Evolutionary conservation across 2,113 vertebrate species (phyloP).

Genomic region (Aspiorhynchus laticeps): DNA sequence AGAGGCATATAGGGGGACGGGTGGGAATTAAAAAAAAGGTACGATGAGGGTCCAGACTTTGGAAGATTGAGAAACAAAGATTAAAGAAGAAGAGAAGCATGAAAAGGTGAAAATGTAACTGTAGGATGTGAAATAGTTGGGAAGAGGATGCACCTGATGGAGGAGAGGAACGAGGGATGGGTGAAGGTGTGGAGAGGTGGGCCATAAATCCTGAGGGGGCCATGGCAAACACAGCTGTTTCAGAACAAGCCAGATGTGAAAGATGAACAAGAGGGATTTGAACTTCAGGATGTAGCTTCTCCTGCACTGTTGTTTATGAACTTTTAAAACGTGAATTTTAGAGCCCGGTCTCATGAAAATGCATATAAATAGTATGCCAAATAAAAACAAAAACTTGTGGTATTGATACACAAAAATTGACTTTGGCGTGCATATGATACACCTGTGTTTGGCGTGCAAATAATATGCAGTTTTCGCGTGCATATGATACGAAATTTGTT

Average conservation of each 20-base stretch:
- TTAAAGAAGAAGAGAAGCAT: slow-evolving; percentile 17
- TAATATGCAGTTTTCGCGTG: too few species aligned
- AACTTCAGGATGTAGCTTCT: background rate
- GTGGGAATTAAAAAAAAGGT: background rate
- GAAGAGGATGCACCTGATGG: slow-evolving; percentile 29
- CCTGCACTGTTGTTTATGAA: background rate
- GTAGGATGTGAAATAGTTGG: background rate
- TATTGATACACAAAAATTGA: too few species aligned
- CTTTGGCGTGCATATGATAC: too few species aligned
- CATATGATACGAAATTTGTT: too few species aligned
- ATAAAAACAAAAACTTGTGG: too few species aligned
- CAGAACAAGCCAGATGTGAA: slow-evolving; percentile 40
- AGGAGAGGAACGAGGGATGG: background rate
- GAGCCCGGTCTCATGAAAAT: too few species aligned
- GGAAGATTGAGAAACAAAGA: background rate
- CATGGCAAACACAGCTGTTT: slow-evolving; percentile 50
- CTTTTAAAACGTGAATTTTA: too few species aligned
- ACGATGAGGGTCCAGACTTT: background rate
- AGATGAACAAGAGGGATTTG: background rate
- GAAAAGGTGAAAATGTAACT: background rate
- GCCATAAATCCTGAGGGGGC: slow-evolving; percentile 33
- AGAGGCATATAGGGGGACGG: background rate
- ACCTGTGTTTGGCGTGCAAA: too few species aligned
- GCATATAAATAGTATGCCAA: too few species aligned
- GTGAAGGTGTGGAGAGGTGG: slow-evolving; percentile 36